Conservation (phyloP, 2,797 vertebrate species). For the Discoglossus pictus region DNA sequence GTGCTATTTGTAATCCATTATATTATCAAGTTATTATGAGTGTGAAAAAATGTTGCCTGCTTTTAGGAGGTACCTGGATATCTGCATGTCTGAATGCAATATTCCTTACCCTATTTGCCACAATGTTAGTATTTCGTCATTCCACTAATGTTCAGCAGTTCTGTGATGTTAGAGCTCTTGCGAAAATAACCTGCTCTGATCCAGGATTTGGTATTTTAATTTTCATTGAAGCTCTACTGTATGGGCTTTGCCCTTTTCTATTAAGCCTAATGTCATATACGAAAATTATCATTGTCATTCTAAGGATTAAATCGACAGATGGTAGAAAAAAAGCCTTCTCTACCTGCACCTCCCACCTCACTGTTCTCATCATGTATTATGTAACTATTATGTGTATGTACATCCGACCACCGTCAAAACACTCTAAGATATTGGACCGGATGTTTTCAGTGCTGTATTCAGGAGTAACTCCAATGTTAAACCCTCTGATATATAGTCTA, state of each 20-base stretch:
- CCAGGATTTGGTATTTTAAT: constrained; percentile 10
- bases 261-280: constrained; percentile 49
- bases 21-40: too few relatives aligned
- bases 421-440: background rate
- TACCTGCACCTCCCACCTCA: constrained; percentile 54
- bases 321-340: constrained; percentile 54
- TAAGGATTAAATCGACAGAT: constrained; percentile 46
- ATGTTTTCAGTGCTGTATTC: constrained; percentile 3
- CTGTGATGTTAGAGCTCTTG: constrained; percentile 25
- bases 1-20: too few relatives aligned
- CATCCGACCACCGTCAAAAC: constrained; percentile 26
- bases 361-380: constrained; percentile 53
- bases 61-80: too few relatives aligned
- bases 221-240: constrained; percentile 15
- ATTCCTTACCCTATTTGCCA: too few relatives aligned
- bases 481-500: constrained; percentile 17
- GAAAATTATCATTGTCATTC: constrained; percentile 49
- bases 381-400: constrained; percentile 50
- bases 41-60: too few relatives aligned
- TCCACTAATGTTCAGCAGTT: constrained; percentile 9
- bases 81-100: too few relatives aligned
- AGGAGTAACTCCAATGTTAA: constrained; percentile 9
- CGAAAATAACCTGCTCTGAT: constrained; percentile 13
- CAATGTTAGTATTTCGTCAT: too few relatives aligned
- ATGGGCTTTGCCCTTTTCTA: constrained; percentile 41